Evolutionary conservation across 2,888 invertebrate species (phyloP).

Genomic region (Dromius quadrimaculatus): DNA sequence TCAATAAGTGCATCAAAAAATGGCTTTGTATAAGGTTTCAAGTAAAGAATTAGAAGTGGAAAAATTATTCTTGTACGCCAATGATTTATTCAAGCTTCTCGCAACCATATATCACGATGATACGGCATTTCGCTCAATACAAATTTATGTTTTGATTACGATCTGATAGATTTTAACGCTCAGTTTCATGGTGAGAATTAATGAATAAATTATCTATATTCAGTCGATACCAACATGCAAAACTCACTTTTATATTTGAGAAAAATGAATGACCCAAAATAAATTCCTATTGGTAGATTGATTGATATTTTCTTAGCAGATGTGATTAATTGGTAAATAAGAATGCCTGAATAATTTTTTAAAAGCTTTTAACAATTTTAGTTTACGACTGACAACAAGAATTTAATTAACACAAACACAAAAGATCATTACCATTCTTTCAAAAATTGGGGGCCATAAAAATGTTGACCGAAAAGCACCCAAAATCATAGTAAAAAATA

Average conservation of each 20-base stretch:
- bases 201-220: constrained; percentile 43
- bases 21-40: too few relatives aligned
- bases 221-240: background rate
- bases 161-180: constrained; percentile 34
- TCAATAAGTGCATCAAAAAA: too few relatives aligned
- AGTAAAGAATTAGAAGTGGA: too few relatives aligned
- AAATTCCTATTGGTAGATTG: too few relatives aligned
- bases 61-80: too few relatives aligned
- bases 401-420: constrained; percentile 19
- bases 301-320: too few relatives aligned
- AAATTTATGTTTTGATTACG: constrained; percentile 47
- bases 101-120: constrained; percentile 43
- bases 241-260: constrained; percentile 11
- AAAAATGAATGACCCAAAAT: too few relatives aligned
- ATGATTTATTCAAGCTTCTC: too few relatives aligned
- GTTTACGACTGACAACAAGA: constrained; percentile 28
- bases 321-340: too few relatives aligned
- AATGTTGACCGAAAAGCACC: constrained; percentile 29
- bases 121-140: constrained; percentile 43
- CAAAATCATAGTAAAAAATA: background rate
- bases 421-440: constrained; percentile 18
- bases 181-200: constrained; percentile 28
- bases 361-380: too few relatives aligned
- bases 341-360: too few relatives aligned
- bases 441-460: constrained; percentile 32